Base-by-base conservation (phyloP, 2,113 vertebrate species). In the Prinia subflava region DNA sequence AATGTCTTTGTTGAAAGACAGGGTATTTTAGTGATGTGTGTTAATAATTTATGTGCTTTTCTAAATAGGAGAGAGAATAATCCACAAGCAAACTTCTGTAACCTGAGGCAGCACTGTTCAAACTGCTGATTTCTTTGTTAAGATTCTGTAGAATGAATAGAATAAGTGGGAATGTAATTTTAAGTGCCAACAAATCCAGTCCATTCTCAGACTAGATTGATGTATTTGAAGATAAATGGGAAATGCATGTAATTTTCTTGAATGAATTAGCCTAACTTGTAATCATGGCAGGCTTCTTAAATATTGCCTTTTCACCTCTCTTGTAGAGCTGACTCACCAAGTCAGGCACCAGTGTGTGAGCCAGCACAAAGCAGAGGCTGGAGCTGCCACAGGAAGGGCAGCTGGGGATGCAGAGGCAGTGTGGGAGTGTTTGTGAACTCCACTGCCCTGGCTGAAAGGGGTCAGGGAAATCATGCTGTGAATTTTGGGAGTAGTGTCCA, bases 21-120 rank as follows among this genome's bases (percentile, higher is more conserved):
- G 44, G 33, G 27, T 57, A n/a, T 91, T 84, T 89, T 62, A 84
- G 47, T 87, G 75, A 35, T 67, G 30, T 44, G 19, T 76, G 33
- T 74, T 87, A 84, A 82, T 87, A 79, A 89, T 85, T 90, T 62
- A 76, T 50, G n/a, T 79, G 50, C 62, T 93, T 95, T 94, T 87
- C 50, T 70, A 63, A 93, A 49, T 0, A 2, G 53, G 47, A 89
- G 57, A 75, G 59, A 71, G 42, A 50, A 47, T 84, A 83, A 90
- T 88, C 25, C 47, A 27, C 22, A 68, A 73, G n/a, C 13, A 55
- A 62, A 81, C 39, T 92, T 94, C 42, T 59, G 30, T 79, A 81
- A 74, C 53, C 57, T 41, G 44, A 83, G 63, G 62, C 33, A 70
- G 65, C 75, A 76, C 86, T 87, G 20, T 74, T 90, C 77, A 42